Base-by-base conservation (phyloP, 2,888 invertebrate genomes). In the Heliconius charithonia region DNA sequence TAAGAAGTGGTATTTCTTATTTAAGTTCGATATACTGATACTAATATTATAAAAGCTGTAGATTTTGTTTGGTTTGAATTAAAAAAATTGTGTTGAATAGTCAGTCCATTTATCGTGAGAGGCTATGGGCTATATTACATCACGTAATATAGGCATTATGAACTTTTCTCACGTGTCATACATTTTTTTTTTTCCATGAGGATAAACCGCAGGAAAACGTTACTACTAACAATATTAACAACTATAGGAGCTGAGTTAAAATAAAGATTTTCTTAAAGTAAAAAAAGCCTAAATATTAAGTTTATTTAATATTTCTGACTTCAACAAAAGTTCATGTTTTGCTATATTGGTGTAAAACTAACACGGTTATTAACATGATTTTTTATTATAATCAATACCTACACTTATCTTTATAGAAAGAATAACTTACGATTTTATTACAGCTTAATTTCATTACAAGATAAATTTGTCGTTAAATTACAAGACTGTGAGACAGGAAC, bases 381-480 rank as follows among this genome's bases (percentile, higher is more conserved):
- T 88, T 92, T 93, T 93, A 93, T 92, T 91, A 90, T 90, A 89
- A 92, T 89, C 86, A 88, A 85, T 83, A 85, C 85, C 91, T 92
- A 91, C 89, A 91, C 89, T 82, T 76, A 76, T 66, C 75, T 79
- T 77, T 63, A 81, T 72, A 27, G 76, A 76, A 76, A 81, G 62
- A 79, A 71, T 78, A 51, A 67, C 75, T 73, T 72, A 76, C 59
- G 73, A 75, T 77, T 79, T 81, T 41, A 75, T 81, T 77, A 67
- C 51, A 67, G 13, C 77, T 69, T 79, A 41, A 77, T 75, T 80
- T 63, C 4, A 62, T 59, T 51, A 27, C 29, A 72, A 32, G 70
- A 77, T 72, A 72, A 37, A 37, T 66, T 25, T 71, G 27, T 41
- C 59, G 32, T 63, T 41, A 67, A 12, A 41, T 67, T 27, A 27